These are phyloP conservation scores for Malacosoma neustria DNA, from an alignment of 2,888 invertebrate species.

Conservation along the genomic window DNA sequence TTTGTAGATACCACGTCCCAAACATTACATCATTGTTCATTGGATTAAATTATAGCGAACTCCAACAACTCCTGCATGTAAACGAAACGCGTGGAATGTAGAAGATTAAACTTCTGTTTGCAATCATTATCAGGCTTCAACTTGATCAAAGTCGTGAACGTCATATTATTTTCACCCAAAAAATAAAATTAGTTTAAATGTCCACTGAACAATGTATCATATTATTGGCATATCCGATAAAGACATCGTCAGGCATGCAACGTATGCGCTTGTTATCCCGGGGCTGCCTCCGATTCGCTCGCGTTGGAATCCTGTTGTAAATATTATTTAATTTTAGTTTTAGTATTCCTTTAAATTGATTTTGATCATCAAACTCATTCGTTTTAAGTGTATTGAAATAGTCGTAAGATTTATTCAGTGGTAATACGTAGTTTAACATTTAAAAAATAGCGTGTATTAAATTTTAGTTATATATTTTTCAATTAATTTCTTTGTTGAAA, in stretches of 20 bases:
- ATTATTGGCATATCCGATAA: conserved; percentile 9
- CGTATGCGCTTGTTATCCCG: conserved; percentile 33
- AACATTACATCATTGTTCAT: conserved; percentile 13
- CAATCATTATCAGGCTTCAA: too few species aligned
- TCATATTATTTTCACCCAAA: too few species aligned
- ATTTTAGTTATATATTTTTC: too few species aligned
- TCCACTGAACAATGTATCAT: conserved; percentile 25
- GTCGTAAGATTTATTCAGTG: too few species aligned
- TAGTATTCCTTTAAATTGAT: neutral
- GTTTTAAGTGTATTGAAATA: neutral
- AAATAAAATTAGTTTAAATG: too few species aligned
- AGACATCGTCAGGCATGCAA: conserved; percentile 23
- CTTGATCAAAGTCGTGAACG: too few species aligned
- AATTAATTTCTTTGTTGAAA: too few species aligned
- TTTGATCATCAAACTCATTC: conserved; percentile 4
- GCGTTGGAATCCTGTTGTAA: neutral
- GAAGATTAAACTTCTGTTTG: too few species aligned
- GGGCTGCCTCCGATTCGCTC: neutral
- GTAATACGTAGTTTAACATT: too few species aligned
- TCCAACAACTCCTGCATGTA: too few species aligned
- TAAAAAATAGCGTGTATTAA: too few species aligned
- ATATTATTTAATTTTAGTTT: neutral
- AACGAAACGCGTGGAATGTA: too few species aligned
- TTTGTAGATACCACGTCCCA: conserved; percentile 8
- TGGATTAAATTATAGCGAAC: conserved; percentile 9